phyloP scores from a whole-genome alignment of 2,797 vertebrate species.

The Diplodus sargus region DNA sequence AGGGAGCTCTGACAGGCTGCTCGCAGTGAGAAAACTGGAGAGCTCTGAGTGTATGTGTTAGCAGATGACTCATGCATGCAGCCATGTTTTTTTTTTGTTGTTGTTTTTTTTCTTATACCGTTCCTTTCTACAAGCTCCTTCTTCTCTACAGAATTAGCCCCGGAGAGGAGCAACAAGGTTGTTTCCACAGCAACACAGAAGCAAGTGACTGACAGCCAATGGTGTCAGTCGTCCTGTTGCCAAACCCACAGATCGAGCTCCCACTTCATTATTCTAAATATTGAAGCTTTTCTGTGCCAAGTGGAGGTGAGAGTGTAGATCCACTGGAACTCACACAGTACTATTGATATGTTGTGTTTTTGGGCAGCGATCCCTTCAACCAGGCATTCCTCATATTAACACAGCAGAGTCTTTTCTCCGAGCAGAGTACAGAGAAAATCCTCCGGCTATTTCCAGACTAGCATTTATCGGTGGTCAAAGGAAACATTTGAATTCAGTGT shows the following conservation, averaged over 20 bases:
- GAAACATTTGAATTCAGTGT: conserved; percentile 39
- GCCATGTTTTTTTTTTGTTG: conserved; percentile 53
- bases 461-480: background rate
- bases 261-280: conserved; percentile 65
- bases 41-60: conserved; percentile 62
- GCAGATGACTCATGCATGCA: conserved; percentile 75
- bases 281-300: conserved; percentile 54
- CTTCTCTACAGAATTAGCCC: conserved; percentile 67
- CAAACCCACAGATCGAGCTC: conserved; percentile 55
- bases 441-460: conserved; percentile 27
- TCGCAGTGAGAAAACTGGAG: conserved; percentile 58
- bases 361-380: conserved; percentile 16
- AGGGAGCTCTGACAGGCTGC: conserved; percentile 64
- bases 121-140: conserved; percentile 58
- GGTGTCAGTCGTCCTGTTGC: conserved; percentile 59
- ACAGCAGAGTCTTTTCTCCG: conserved; percentile 25
- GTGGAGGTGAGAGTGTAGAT: conserved; percentile 60
- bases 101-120: conserved; percentile 23
- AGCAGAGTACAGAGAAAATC: conserved; percentile 37
- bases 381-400: conserved; percentile 48
- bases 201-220: conserved; percentile 69
- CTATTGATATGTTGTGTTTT: conserved; percentile 41
- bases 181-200: conserved; percentile 80
- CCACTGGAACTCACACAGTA: conserved; percentile 33
- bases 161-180: conserved; percentile 76